A percentile compares a stretch with the other conserved stretches of the same genome.
Conservation (phyloP, 2,113 vertebrate genomes). For the Sminthopsis crassicaudata region DNA sequence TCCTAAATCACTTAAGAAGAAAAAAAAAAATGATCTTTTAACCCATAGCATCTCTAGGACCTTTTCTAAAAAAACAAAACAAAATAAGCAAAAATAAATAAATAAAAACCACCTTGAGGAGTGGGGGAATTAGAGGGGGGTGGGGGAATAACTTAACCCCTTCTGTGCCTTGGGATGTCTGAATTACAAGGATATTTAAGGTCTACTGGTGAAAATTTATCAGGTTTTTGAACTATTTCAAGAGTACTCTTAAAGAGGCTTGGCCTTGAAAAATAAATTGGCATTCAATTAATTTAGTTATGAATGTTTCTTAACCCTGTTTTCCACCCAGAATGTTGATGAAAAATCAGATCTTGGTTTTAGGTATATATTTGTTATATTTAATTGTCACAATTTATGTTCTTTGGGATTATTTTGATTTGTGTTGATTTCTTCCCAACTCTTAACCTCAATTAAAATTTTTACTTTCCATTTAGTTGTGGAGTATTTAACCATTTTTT, state of each 20-base stretch:
- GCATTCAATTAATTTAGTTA: conserved; percentile 27
- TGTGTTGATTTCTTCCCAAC: conserved; percentile 55
- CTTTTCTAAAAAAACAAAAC: conserved; percentile 52
- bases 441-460: conserved; percentile 45
- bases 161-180: conserved; percentile 75
- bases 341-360: conserved; percentile 65
- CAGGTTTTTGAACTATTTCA: conserved; percentile 1
- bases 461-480: conserved; percentile 33
- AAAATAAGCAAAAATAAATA: no score
- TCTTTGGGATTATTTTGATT: conserved; percentile 37
- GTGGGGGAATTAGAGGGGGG: neutral
- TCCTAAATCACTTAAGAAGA: conserved; percentile 10
- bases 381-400: conserved; percentile 65
- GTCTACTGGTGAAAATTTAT: neutral
- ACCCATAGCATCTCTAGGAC: conserved; percentile 2
- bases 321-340: conserved; percentile 29
- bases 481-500: conserved; percentile 58
- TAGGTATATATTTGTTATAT: conserved; percentile 74
- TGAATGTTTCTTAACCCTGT: conserved; percentile 27
- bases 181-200: neutral
- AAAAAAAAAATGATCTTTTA: neutral
- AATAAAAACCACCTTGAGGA: neutral
- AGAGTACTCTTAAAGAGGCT: conserved; percentile 18
- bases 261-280: conserved; percentile 5
- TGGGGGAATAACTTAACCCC: conserved; percentile 44